Conservation (phyloP, 2,888 invertebrate genomes). For the Halocaridina rubra region DNA sequence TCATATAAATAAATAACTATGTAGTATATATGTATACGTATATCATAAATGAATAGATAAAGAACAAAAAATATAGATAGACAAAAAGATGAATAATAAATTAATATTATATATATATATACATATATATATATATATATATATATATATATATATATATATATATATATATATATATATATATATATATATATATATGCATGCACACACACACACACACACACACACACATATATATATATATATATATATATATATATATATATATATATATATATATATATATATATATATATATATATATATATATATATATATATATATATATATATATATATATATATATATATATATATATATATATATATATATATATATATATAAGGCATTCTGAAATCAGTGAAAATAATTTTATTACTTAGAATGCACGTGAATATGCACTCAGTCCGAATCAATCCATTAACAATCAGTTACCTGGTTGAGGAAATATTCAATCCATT, state of each 20-base stretch:
- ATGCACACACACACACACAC: not conserved
- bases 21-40: not conserved
- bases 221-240: conserved; percentile 6
- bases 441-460: too few relatives aligned
- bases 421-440: too few relatives aligned
- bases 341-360: not conserved
- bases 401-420: not conserved
- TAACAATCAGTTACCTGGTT: too few relatives aligned
- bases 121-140: not conserved
- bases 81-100: not conserved
- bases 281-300: not conserved
- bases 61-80: too few relatives aligned
- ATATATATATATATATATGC: not conserved
- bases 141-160: not conserved
- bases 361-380: conserved; percentile 3
- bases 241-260: conserved; percentile 13
- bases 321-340: conserved; percentile 19
- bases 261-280: not conserved
- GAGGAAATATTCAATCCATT: too few relatives aligned
- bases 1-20: not conserved
- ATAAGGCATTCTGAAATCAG: not conserved
- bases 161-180: not conserved
- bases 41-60: not conserved
- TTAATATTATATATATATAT: not conserved
- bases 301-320: conserved; percentile 24